Conservation (phyloP, 2,113 vertebrate genomes). For the Bambusicola thoracicus region DNA sequence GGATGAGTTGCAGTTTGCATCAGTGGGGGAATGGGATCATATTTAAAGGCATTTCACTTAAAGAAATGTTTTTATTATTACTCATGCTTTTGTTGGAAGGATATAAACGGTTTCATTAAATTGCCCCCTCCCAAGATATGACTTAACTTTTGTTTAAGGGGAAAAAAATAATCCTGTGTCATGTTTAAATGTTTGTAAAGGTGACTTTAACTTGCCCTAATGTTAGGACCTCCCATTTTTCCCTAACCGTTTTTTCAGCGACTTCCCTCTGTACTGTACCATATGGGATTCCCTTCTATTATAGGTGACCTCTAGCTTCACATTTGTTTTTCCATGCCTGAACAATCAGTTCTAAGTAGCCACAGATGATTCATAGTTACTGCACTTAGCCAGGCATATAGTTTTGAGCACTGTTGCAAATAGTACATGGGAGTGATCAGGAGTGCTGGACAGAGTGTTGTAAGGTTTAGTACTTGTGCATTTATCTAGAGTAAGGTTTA, state of each 20-base stretch:
- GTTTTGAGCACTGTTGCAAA: neutral
- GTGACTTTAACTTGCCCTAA: neutral
- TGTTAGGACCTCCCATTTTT: neutral
- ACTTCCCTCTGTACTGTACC: too few relatives aligned
- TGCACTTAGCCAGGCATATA: neutral
- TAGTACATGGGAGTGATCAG: neutral
- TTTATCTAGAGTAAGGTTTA: neutral
- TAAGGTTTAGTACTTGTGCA: neutral
- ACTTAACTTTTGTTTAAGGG: neutral
- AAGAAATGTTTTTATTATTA: neutral
- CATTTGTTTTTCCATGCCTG: neutral
- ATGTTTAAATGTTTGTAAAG: too few relatives aligned
- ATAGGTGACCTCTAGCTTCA: neutral
- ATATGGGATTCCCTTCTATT: fast-evolving
- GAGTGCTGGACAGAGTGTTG: neutral
- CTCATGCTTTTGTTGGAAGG: neutral
- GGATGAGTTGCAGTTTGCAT: neutral
- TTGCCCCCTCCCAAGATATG: fast-evolving
- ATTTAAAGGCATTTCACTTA: neutral
- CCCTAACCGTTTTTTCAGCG: neutral
- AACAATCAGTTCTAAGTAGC: neutral
- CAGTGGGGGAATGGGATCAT: fast-evolving
- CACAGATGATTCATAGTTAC: neutral
- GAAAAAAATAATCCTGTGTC: neutral
- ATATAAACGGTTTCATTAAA: neutral